Evolutionary conservation across 2,888 invertebrate species (phyloP).

Genomic region (Drosophila nr. perissopoda): DNA sequence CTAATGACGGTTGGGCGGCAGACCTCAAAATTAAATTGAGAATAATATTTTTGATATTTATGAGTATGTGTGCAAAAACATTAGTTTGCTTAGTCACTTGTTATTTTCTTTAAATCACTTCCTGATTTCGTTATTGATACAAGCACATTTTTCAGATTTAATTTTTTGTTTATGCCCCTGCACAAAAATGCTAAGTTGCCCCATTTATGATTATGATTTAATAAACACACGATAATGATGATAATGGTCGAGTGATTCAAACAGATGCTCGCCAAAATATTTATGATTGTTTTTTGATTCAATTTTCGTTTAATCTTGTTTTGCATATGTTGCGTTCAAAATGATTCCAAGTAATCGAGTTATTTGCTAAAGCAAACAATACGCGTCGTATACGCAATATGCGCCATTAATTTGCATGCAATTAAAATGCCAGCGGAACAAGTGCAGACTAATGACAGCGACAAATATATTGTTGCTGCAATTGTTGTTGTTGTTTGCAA

Average conservation of each 20-base stretch:
- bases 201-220: slow-evolving; percentile 40
- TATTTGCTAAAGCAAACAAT: slow-evolving; percentile 10
- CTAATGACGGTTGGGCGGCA: background rate
- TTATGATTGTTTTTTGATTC: slow-evolving; percentile 60
- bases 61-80: background rate
- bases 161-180: slow-evolving; percentile 16
- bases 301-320: slow-evolving; percentile 57
- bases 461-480: slow-evolving; percentile 53
- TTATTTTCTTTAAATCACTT: slow-evolving; percentile 4
- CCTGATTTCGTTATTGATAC: slow-evolving; percentile 5
- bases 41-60: background rate
- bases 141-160: background rate
- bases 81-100: background rate
- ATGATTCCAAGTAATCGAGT: slow-evolving; percentile 35
- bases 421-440: slow-evolving; percentile 69
- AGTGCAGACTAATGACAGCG: slow-evolving; percentile 55
- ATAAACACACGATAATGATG: slow-evolving; percentile 35
- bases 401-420: slow-evolving; percentile 72
- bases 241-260: slow-evolving; percentile 1
- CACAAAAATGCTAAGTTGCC: slow-evolving; percentile 44
- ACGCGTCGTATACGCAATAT: slow-evolving; percentile 70
- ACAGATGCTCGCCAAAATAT: slow-evolving; percentile 33
- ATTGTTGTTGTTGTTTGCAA: slow-evolving; percentile 32
- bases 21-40: background rate
- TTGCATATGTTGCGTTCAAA: slow-evolving; percentile 33